Percentiles rank a stretch among this genome's conserved stretches.
These are phyloP conservation scores for Phyllostomus hastatus DNA, from an alignment of 2,113 vertebrate species.

Conservation along the genomic window DNA sequence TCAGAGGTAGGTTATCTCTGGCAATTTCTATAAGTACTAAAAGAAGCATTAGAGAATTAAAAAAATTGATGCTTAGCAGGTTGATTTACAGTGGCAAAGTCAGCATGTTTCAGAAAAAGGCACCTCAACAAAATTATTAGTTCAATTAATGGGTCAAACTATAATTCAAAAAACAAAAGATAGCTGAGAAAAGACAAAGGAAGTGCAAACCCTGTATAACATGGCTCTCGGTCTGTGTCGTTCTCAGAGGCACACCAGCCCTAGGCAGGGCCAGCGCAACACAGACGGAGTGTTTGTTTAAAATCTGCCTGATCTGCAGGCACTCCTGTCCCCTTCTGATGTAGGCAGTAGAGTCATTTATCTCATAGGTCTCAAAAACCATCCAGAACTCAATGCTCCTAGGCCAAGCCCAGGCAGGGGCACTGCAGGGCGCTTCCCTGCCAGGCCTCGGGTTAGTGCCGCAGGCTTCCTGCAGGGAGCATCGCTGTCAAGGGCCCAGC, in stretches of 20 bases:
- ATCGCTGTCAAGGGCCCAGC: background rate
- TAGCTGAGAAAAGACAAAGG: background rate
- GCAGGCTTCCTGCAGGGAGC: background rate
- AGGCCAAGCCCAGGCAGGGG: background rate
- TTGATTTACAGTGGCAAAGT: background rate
- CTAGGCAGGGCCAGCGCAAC: background rate
- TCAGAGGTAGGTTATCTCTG: background rate
- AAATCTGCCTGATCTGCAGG: background rate
- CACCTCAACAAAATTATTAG: background rate
- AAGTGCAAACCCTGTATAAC: background rate
- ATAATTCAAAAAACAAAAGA: background rate
- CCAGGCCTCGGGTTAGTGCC: background rate
- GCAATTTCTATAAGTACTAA: background rate
- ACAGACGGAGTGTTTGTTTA: background rate
- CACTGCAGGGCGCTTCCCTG: background rate
- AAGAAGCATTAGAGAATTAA: background rate
- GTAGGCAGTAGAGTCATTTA: background rate
- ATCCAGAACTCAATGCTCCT: background rate
- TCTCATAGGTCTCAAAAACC: background rate
- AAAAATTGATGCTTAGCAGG: background rate
- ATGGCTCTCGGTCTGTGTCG: background rate
- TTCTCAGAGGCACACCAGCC: background rate
- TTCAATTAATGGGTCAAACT: background rate
- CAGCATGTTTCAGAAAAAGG: constrained; percentile 33
- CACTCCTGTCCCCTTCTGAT: background rate